These are phyloP conservation scores for Parnassius apollo DNA, from an alignment of 2,888 invertebrate species.

Conservation along the genomic window DNA sequence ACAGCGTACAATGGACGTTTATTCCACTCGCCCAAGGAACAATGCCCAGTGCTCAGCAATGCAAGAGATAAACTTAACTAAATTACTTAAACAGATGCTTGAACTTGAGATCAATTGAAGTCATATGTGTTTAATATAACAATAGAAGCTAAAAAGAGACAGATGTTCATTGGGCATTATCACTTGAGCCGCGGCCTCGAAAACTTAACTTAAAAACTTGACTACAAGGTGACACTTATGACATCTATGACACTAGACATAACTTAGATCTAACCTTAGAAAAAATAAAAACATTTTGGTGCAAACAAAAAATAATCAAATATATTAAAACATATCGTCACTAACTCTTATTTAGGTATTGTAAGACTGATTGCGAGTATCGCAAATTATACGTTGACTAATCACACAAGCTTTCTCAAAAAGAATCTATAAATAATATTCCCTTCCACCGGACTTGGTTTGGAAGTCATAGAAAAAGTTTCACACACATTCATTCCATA, in stretches of 20 bases:
- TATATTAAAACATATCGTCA: slow-evolving; percentile 56
- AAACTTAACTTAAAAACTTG: slow-evolving; percentile 70
- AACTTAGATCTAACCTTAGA: slow-evolving; percentile 73
- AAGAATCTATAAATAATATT: slow-evolving; percentile 39
- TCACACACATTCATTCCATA: slow-evolving; percentile 76
- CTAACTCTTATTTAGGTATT: slow-evolving; percentile 50
- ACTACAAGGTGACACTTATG: slow-evolving; percentile 75
- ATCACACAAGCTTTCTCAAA: slow-evolving; percentile 73
- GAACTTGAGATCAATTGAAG: slow-evolving; percentile 33
- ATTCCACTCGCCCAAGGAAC: slow-evolving; percentile 60
- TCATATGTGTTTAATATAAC: slow-evolving; percentile 30
- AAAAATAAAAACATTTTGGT: slow-evolving; percentile 69
- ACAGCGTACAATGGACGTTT: slow-evolving; percentile 81
- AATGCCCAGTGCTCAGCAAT: slow-evolving; percentile 41
- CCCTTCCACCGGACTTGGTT: slow-evolving; percentile 18
- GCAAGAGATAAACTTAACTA: slow-evolving; percentile 32
- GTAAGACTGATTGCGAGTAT: slow-evolving; percentile 66
- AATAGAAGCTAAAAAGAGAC: slow-evolving; percentile 33
- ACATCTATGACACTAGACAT: slow-evolving; percentile 74
- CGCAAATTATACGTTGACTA: slow-evolving; percentile 68
- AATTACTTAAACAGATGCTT: slow-evolving; percentile 32
- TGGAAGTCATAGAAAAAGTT: slow-evolving; percentile 36
- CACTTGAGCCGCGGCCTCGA: slow-evolving; percentile 61
- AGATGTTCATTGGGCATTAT: slow-evolving; percentile 45
- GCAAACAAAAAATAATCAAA: slow-evolving; percentile 62